A percentile compares a stretch with the other conserved stretches of the same genome.
Conservation (phyloP, 2,113 vertebrate species). For the Crotophaga sulcirostris region DNA sequence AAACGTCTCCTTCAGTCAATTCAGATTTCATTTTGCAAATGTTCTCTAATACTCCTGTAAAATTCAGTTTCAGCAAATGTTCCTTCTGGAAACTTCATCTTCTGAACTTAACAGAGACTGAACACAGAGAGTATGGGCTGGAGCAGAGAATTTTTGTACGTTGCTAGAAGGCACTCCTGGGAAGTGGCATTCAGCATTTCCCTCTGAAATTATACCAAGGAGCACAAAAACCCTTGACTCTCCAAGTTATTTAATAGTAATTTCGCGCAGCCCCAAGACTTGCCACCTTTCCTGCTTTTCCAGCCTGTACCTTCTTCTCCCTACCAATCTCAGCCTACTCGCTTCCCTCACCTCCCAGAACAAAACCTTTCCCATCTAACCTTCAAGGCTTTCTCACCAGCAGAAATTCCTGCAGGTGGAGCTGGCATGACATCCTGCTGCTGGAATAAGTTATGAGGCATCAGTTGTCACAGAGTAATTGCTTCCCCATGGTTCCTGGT, state of each 20-base stretch:
- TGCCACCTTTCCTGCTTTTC: not conserved
- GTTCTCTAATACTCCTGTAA: not conserved
- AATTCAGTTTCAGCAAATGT: not conserved
- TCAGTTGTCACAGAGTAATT: not conserved
- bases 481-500: not conserved
- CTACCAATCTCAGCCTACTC: not conserved
- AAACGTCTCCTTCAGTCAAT: not conserved
- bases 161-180: not conserved
- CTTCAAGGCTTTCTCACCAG: not conserved
- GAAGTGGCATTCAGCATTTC: not conserved
- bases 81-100: not conserved
- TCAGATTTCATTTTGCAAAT: not conserved
- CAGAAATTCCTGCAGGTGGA: conserved; percentile 60
- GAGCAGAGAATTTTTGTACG: not conserved
- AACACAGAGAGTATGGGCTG: not conserved
- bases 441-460: not conserved
- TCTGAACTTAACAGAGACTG: rapidly evolving
- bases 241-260: not conserved
- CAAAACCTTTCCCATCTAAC: not conserved
- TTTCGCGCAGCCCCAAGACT: not conserved
- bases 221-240: not conserved
- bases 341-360: not conserved
- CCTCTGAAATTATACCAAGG: not conserved
- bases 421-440: conserved; percentile 30
- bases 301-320: not conserved